phyloP scores from a whole-genome alignment of 2,113 vertebrate species.

The Spizaetus ornatus region DNA sequence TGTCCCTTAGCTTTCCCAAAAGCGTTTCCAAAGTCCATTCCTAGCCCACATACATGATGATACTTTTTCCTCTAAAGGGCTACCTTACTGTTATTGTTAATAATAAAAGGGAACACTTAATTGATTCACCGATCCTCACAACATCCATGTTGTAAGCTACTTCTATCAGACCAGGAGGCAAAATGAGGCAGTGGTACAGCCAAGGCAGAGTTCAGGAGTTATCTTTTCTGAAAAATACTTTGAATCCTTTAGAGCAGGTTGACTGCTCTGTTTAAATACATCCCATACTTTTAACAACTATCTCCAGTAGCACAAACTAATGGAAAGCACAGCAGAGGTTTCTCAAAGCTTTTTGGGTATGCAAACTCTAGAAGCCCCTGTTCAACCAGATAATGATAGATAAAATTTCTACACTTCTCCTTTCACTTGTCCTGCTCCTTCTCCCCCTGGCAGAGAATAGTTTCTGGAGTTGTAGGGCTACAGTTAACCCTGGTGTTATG shows the following conservation, averaged over 20 bases:
- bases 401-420: neutral
- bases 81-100: neutral
- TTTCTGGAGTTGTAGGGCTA: neutral
- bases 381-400: neutral
- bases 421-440: neutral
- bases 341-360: neutral
- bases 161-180: neutral
- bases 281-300: neutral
- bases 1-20: neutral
- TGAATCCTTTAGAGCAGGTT: neutral
- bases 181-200: neutral
- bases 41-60: neutral
- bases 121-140: neutral
- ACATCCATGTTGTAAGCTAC: neutral
- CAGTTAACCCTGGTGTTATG: neutral
- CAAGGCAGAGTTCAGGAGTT: neutral
- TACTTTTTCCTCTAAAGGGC: neutral
- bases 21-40: neutral
- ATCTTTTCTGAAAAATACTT: neutral
- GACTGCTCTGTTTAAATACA: neutral
- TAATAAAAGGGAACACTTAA: neutral
- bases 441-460: neutral
- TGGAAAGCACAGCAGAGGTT: neutral
- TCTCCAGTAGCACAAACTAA: neutral
- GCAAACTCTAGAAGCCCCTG: neutral